Evolutionary conservation across 37 sponge, comb jelly and placozoan genomes (phyloP).

Genomic region (Petrosia ficiformis): DNA sequence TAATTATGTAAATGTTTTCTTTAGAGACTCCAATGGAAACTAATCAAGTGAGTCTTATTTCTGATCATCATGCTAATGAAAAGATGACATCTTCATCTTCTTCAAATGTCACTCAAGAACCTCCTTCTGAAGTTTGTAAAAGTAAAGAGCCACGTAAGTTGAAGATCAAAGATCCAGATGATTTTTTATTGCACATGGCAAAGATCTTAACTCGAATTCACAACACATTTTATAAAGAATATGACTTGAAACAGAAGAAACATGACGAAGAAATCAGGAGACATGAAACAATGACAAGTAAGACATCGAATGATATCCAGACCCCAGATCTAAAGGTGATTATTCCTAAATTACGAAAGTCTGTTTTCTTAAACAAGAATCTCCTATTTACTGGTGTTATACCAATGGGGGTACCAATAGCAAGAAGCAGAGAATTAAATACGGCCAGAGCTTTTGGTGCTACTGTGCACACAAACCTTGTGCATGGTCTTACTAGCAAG

Average conservation of each 20-base stretch:
- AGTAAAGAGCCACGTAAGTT: too few relatives aligned
- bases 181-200: slow-evolving; percentile 61
- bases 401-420: slow-evolving; percentile 79
- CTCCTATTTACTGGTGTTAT: slow-evolving; percentile 96
- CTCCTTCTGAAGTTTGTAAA: too few relatives aligned
- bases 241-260: neutral
- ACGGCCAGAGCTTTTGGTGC: slow-evolving; percentile 93
- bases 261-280: neutral
- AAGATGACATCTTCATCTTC: too few relatives aligned
- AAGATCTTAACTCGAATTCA: slow-evolving; percentile 73
- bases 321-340: slow-evolving; percentile 91
- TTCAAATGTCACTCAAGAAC: too few relatives aligned
- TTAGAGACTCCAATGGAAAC: too few relatives aligned
- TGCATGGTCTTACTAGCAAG: slow-evolving; percentile 43
- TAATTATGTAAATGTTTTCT: too few relatives aligned
- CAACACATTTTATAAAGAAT: slow-evolving; percentile 66
- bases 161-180: slow-evolving; percentile 77
- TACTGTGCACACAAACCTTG: slow-evolving; percentile 43
- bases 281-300: neutral
- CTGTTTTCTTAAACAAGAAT: slow-evolving; percentile 56
- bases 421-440: slow-evolving; percentile 81
- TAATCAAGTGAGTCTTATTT: too few relatives aligned
- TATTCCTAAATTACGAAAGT: slow-evolving; percentile 74
- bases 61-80: too few relatives aligned
- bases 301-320: slow-evolving; percentile 9